Evolutionary conservation across 1,140 invertebrate genomes (phyloP), one percentile per base, ranked within the genome.

Genomic region (Belonocnema kinseyi): DNA sequence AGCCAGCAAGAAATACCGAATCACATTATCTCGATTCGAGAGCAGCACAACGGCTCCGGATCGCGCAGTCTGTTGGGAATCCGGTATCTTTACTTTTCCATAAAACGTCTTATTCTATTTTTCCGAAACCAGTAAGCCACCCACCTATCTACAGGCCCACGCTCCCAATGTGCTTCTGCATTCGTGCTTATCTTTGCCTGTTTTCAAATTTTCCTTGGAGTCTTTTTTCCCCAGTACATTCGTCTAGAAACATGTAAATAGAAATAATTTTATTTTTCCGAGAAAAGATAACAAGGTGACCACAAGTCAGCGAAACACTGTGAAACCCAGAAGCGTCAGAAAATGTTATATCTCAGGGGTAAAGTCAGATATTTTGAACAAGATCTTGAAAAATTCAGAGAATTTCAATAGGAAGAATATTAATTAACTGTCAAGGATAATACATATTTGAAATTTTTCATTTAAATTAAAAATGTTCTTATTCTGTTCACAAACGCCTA

Each of bases 1-100:
- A 50, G 73, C 53, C 77, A 77, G 73, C 74, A 77, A 80, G 61
- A 10, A 50, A 5, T 75, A 76, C 78, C 76, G 74, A 77, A 77
- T 80, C 73, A 21, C 77, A 73, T 83, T 75, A 82, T 80, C 73
- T 81, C 77, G 76, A 74, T 81, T 82, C 77, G 51, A 81, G 72
- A 82, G 72, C 75, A 19, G 58, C 76, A n/a, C 21, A 52, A 51
- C 53, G 52, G 51, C 75, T 76, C 50, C 61, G 75, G 74, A 77
- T 80, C 58, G 70, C 54, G 58, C 11, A 77, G 58, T 72, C 54
- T 51, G 26, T 13, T 77, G 76, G 50, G 56, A 76, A 76, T 58
- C 17, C 40, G 46, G 56, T 77, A 56, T 72, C 46, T 58, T 85
- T 77, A 74, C 17, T 79, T 78, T 75, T 58, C 50, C 71, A 70